phyloP scores from a whole-genome alignment of 2,888 invertebrate species.

The Campoplex nolae region DNA sequence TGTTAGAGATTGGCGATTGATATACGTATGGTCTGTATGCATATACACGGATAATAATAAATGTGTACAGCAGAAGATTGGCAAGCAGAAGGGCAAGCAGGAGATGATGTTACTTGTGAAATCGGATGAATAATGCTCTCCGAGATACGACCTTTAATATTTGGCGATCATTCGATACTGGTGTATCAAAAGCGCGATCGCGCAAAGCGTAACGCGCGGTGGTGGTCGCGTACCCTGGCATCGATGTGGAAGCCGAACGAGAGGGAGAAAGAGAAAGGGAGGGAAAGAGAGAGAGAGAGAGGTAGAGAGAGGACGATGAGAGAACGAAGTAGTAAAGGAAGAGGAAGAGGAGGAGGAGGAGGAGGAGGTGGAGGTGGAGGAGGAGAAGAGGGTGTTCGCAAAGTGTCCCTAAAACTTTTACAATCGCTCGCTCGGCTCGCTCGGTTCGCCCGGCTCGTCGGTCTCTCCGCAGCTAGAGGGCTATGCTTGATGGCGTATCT shows the following conservation, averaged over 20 bases:
- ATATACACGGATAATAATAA: not conserved
- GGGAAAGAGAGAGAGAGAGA: constrained; percentile 78
- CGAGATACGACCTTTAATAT: not conserved
- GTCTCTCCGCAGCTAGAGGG: constrained; percentile 83
- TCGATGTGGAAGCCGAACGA: constrained; percentile 60
- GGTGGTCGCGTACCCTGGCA: constrained; percentile 69
- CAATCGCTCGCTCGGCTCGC: constrained; percentile 86
- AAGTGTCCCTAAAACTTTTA: constrained; percentile 88
- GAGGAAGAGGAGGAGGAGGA: constrained; percentile 77
- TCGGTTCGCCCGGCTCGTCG: constrained; percentile 84
- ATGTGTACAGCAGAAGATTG: not conserved
- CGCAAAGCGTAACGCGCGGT: constrained; percentile 58
- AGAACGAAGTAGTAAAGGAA: constrained; percentile 76
- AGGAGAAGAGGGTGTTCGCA: constrained; percentile 85
- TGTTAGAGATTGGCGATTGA: constrained; percentile 56
- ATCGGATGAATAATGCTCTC: constrained; percentile 70
- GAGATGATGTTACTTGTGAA: not conserved
- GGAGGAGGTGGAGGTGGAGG: constrained; percentile 63
- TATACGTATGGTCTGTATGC: constrained; percentile 55
- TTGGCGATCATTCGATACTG: not conserved
- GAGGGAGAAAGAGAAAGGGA: constrained; percentile 73
- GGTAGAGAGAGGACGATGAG: constrained; percentile 70
- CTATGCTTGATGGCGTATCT: constrained; percentile 88
- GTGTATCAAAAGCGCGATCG: constrained; percentile 53
- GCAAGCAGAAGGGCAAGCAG: not conserved